Conservation (phyloP, 2,797 vertebrate species). For the Zalophus californianus region DNA sequence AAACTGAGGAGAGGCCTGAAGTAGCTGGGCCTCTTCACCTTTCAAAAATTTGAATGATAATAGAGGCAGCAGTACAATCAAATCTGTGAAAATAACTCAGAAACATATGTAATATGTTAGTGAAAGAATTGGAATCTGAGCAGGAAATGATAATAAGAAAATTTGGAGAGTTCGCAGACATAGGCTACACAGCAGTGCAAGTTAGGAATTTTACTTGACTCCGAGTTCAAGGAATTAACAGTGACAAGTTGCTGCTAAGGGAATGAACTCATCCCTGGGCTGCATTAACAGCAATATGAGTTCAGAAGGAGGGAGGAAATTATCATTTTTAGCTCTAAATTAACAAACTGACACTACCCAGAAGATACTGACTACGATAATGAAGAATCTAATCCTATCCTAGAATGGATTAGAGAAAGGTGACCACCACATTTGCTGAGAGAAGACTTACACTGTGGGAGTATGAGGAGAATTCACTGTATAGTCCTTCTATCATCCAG, state of each 20-base stretch:
- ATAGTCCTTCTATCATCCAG: background rate
- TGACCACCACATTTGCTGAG: background rate
- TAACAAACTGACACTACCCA: background rate
- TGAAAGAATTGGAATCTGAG: background rate
- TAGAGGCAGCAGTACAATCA: background rate
- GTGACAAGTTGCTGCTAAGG: background rate
- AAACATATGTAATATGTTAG: background rate
- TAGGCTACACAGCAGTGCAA: background rate
- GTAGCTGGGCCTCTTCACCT: background rate
- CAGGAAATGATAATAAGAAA: background rate
- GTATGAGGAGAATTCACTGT: background rate
- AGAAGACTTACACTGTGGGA: background rate
- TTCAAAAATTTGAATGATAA: conserved; percentile 16
- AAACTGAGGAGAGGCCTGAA: background rate
- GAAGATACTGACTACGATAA: background rate
- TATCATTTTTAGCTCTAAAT: background rate
- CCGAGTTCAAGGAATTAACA: conserved; percentile 11
- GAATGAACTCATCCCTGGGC: background rate
- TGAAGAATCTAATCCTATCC: background rate
- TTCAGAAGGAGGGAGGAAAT: background rate
- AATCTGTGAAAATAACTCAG: conserved; percentile 27
- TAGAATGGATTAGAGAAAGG: background rate
- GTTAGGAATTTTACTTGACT: background rate
- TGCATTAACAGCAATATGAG: background rate
- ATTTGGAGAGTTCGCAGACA: background rate